A percentile compares a stretch with the other conserved stretches of the same genome.
phyloP scores from a whole-genome alignment of 2,797 vertebrate genomes.

The Takifugu rubripes region DNA sequence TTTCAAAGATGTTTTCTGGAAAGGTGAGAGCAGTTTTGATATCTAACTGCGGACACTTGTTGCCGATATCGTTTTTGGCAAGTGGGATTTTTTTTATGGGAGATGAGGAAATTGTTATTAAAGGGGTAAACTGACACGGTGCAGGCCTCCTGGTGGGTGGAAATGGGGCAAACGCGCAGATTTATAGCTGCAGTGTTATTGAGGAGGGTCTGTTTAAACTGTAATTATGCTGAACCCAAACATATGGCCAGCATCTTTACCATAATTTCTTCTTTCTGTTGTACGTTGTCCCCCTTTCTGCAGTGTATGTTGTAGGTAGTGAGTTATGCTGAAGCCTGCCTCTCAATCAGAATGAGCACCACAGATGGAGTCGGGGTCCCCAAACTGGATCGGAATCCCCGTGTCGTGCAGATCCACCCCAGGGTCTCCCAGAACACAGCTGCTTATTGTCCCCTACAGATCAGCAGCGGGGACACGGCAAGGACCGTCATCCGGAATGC shows the following conservation, averaged over 20 bases:
- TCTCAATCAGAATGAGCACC: slow-evolving; percentile 83
- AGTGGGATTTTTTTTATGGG: background rate
- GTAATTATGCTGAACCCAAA: background rate
- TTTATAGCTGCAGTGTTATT: background rate
- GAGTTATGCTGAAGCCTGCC: slow-evolving; percentile 78
- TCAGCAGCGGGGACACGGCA: slow-evolving; percentile 74
- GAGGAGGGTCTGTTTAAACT: background rate
- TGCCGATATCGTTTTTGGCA: background rate
- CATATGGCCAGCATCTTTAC: background rate
- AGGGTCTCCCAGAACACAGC: slow-evolving; percentile 65
- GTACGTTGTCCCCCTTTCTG: background rate
- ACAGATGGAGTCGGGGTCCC: slow-evolving; percentile 66
- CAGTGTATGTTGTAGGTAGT: slow-evolving; percentile 62
- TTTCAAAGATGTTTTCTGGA: slow-evolving; percentile 5
- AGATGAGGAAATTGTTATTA: background rate
- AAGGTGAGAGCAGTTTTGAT: slow-evolving; percentile 43
- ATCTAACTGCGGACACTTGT: background rate
- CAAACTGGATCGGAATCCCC: slow-evolving; percentile 62
- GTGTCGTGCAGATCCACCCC: slow-evolving; percentile 84
- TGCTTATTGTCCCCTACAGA: slow-evolving; percentile 77
- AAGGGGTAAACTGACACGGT: background rate
- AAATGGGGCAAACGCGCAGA: background rate
- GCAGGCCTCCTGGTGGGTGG: background rate
- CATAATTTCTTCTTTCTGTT: background rate
- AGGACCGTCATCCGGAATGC: slow-evolving; percentile 77